Conservation (phyloP, 1,140 invertebrate genomes). For the Ostrea denselamellosa region DNA sequence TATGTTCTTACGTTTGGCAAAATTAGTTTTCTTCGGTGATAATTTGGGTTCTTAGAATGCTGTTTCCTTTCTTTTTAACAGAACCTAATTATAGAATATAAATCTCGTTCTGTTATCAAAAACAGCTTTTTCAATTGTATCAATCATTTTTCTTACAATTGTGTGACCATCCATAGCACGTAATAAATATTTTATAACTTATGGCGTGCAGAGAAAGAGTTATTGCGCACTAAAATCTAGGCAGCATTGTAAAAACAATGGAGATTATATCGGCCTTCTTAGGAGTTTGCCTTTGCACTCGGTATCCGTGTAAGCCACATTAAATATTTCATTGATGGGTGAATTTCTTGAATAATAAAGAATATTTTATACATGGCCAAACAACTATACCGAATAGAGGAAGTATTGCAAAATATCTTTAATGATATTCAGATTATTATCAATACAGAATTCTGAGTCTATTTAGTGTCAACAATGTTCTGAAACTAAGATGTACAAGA, state of each 20-base stretch:
- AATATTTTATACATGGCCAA: not conserved
- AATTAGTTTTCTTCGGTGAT: not conserved
- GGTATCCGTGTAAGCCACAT: not conserved
- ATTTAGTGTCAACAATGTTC: too few species aligned
- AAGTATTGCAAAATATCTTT: too few species aligned
- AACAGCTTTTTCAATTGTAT: not conserved
- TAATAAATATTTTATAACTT: constrained; percentile 5
- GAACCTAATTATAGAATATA: not conserved
- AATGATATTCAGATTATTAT: too few species aligned
- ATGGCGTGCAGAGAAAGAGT: not conserved
- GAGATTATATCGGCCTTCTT: not conserved
- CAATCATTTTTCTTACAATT: too few species aligned
- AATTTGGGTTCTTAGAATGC: not conserved
- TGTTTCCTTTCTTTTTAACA: not conserved
- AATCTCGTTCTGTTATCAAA: not conserved
- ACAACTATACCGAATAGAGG: not conserved
- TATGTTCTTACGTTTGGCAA: not conserved
- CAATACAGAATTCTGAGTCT: too few species aligned
- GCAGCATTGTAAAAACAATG: not conserved
- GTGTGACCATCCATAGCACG: not conserved
- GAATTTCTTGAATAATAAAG: not conserved
- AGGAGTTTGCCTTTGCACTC: not conserved
- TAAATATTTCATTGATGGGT: not conserved
- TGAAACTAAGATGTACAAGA: too few species aligned
- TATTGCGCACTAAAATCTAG: not conserved